Evolutionary conservation across 1,140 invertebrate species (phyloP).

Genomic region (Anoplophora glabripennis): DNA sequence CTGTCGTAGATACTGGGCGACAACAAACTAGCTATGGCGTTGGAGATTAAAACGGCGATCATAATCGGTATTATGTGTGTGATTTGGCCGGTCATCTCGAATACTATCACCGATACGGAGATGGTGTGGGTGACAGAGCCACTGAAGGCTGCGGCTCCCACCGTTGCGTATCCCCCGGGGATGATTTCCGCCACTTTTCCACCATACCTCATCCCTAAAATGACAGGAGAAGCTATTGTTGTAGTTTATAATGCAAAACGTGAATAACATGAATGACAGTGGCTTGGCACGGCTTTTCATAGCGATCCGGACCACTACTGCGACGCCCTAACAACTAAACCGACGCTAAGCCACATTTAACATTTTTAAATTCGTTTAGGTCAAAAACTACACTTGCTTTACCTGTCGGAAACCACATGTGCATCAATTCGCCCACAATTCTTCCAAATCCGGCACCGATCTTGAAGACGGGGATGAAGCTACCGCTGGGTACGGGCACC

Average conservation of each 20-base stretch:
- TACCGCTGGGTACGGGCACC: constrained; percentile 90
- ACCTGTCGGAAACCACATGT: constrained; percentile 86
- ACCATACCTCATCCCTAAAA: constrained; percentile 71
- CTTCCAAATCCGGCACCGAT: constrained; percentile 93
- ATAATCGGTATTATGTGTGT: constrained; percentile 96
- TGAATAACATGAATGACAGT: too few species aligned
- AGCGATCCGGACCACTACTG: too few species aligned
- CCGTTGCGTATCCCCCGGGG: constrained; percentile 87
- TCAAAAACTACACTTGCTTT: too few species aligned
- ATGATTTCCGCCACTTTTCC: constrained; percentile 82
- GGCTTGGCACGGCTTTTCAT: too few species aligned
- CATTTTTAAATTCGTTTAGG: too few species aligned
- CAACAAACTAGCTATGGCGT: constrained; percentile 87
- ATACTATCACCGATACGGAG: constrained; percentile 96
- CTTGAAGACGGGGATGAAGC: constrained; percentile 94
- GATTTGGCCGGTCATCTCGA: constrained; percentile 90
- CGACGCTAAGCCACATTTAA: too few species aligned
- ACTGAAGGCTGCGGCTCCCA: constrained; percentile 92
- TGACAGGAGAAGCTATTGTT: background rate
- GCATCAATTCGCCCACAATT: constrained; percentile 90
- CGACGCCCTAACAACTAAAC: too few species aligned
- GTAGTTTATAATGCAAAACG: too few species aligned
- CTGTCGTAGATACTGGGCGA: constrained; percentile 98
- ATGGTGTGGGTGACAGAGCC: constrained; percentile 97
- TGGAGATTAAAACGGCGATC: constrained; percentile 90